Percentiles rank a stretch among this genome's conserved stretches.
Conservation (phyloP, 2,113 vertebrate species). For the Neopipo cinnamomea region DNA sequence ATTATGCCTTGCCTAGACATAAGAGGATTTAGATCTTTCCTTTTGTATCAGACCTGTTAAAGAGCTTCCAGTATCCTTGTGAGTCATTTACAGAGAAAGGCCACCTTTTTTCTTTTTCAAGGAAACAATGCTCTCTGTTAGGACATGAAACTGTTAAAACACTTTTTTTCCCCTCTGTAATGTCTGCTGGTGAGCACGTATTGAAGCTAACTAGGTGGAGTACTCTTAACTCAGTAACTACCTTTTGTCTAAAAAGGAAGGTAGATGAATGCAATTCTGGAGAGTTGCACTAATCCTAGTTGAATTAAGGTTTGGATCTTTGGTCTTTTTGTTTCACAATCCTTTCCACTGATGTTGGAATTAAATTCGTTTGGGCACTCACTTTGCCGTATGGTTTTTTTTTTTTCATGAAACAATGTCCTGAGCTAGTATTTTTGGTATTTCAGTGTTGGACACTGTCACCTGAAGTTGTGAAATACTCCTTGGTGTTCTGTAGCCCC, state of each 20-base stretch:
- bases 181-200: neutral
- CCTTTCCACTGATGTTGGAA: neutral
- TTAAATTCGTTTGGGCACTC: neutral
- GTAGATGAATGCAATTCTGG: neutral
- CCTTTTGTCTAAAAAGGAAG: neutral
- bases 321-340: neutral
- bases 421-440: neutral
- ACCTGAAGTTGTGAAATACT: neutral
- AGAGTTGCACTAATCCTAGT: neutral
- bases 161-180: neutral
- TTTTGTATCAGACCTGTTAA: neutral
- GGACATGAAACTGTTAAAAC: neutral
- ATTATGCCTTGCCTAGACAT: neutral
- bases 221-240: neutral
- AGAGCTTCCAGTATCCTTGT: neutral
- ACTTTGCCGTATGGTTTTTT: rapidly evolving
- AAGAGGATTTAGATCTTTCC: neutral
- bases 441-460: neutral
- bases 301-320: neutral
- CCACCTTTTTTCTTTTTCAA: neutral
- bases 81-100: neutral
- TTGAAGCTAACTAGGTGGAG: neutral
- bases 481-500: neutral
- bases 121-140: neutral
- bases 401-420: neutral